Evolutionary conservation across 2,113 vertebrate genomes (phyloP).

Genomic region (Triplophysa rosa): DNA sequence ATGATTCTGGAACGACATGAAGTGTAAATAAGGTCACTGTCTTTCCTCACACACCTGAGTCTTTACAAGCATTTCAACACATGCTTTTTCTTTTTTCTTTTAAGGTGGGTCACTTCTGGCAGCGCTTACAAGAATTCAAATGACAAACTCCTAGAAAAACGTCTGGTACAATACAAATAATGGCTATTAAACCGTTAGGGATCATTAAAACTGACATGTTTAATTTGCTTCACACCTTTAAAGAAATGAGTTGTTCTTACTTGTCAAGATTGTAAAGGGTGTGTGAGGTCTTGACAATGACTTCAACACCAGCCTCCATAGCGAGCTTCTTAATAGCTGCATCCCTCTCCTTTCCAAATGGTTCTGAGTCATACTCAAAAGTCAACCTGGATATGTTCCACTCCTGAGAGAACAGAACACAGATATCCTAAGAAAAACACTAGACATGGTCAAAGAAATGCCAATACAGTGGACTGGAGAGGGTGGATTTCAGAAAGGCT

Average conservation of each 20-base stretch:
- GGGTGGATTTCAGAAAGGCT: neutral
- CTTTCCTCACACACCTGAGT: neutral
- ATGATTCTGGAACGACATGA: slow-evolving; percentile 66
- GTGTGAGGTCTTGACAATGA: slow-evolving; percentile 76
- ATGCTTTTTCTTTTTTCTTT: neutral
- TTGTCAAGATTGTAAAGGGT: slow-evolving; percentile 78
- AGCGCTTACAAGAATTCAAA: neutral
- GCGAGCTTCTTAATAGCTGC: slow-evolving; percentile 79
- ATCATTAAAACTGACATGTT: neutral
- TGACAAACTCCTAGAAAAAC: too few relatives aligned
- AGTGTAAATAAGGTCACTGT: neutral
- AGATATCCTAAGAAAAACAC: neutral
- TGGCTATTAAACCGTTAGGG: neutral
- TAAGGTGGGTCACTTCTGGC: neutral
- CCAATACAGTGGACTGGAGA: neutral
- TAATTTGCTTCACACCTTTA: too few relatives aligned
- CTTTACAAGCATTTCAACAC: too few relatives aligned
- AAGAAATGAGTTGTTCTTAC: slow-evolving; percentile 55
- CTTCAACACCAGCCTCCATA: slow-evolving; percentile 77
- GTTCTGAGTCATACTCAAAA: slow-evolving; percentile 78
- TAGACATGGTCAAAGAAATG: neutral
- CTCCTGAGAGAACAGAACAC: slow-evolving; percentile 61
- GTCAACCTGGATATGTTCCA: slow-evolving; percentile 79
- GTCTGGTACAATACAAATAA: neutral
- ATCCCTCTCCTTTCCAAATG: slow-evolving; percentile 77